Conservation (phyloP, 2,888 invertebrate genomes). For the Eristalinus sepulchralis region DNA sequence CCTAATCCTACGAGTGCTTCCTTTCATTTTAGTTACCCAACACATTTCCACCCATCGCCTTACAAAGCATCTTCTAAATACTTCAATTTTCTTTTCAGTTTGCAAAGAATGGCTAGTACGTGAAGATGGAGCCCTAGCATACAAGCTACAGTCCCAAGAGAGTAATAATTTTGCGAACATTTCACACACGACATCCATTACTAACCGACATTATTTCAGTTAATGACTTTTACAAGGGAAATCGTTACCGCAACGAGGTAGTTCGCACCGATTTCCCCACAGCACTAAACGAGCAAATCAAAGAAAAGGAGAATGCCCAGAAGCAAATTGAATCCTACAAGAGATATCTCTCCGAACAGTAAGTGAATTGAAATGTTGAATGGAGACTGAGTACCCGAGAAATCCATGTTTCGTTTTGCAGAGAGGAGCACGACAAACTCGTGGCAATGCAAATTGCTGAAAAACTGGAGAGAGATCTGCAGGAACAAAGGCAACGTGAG, state of each 20-base stretch:
- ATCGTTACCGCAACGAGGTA: conserved; percentile 88
- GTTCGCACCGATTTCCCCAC: conserved; percentile 90
- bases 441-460: conserved; percentile 86
- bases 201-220: conserved; percentile 81
- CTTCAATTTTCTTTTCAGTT: conserved; percentile 82
- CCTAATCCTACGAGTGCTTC: too few species aligned
- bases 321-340: conserved; percentile 83
- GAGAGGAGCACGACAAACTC: conserved; percentile 86
- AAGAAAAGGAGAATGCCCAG: conserved; percentile 86
- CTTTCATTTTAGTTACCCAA: too few species aligned
- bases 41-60: too few species aligned
- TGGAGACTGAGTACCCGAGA: neutral
- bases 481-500: conserved; percentile 81
- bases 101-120: conserved; percentile 92
- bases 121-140: conserved; percentile 91
- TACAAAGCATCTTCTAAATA: too few species aligned
- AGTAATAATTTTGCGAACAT: conserved; percentile 81
- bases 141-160: conserved; percentile 90
- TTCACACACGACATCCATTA: neutral
- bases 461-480: conserved; percentile 83
- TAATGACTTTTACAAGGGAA: conserved; percentile 88
- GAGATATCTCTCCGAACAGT: conserved; percentile 84
- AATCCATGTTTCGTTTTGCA: conserved; percentile 73
- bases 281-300: conserved; percentile 87
- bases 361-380: conserved; percentile 76